Evolutionary conservation across 2,113 vertebrate genomes (phyloP).

Genomic region (Dasypus novemcinctus): DNA sequence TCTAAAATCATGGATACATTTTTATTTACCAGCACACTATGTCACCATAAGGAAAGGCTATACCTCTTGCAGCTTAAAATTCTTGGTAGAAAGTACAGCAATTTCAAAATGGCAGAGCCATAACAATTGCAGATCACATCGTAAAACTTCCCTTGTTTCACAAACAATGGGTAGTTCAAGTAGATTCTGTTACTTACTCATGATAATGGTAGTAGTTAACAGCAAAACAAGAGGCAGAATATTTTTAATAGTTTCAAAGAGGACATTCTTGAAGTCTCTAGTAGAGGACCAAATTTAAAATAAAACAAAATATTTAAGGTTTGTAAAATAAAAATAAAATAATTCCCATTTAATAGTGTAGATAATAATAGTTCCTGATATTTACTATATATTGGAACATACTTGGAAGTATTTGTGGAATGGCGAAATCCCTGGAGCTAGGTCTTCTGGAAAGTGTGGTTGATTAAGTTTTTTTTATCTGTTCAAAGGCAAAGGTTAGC

Average conservation of each 20-base stretch:
- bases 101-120: background rate
- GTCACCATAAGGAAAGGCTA: background rate
- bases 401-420: background rate
- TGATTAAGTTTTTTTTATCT: background rate
- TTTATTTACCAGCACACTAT: background rate
- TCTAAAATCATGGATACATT: background rate
- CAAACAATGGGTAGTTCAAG: background rate
- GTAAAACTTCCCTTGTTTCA: background rate
- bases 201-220: background rate
- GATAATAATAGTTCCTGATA: background rate
- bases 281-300: background rate
- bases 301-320: background rate
- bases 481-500: background rate
- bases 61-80: background rate
- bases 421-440: background rate
- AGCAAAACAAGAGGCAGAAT: background rate
- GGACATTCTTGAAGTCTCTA: background rate
- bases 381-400: background rate
- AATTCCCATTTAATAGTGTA: background rate
- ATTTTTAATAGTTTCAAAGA: background rate
- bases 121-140: background rate
- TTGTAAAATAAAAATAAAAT: background rate
- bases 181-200: background rate
- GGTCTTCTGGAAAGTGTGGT: background rate
- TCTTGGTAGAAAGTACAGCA: background rate